Base-by-base conservation (phyloP, 2,113 vertebrate species). In the Myodes glareolus region DNA sequence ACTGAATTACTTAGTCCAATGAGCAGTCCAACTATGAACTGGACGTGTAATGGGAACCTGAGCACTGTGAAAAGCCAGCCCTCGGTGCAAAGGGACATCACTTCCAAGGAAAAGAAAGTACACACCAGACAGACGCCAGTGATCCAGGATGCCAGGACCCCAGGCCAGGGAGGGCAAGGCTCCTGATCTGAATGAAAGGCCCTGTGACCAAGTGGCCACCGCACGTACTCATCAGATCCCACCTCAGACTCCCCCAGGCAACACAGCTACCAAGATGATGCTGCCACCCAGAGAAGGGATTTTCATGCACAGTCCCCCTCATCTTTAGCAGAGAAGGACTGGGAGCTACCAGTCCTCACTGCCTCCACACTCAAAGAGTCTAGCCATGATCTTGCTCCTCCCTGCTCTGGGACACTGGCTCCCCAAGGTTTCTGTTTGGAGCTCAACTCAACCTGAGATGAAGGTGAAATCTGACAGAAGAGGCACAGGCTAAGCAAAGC, bases 171-270 rank as follows among this genome's bases (percentile, higher is more conserved):
- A 0, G 2, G 10, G 33, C 72, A 10, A 3, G 7, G 21, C 47
- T 29, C 67, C 90, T 9, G 7, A 27, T 27, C 31, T 4, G 7
- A 55, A 63, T 4, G 7, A 55, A 63, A 39, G 0, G 17, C 55
- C 70, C 31, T 67, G 65, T 29, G 27, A 4, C 14, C 7, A 2
- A 33, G 2, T 0, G 67, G 68, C 58, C 19, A 7, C 73, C 47
- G 45, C 82, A 31, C 39, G 29, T 13, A 39, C 13, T 0, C 1
- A 17, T 0, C 55, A 39, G 36, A 61, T 0, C 50, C 58, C 65
- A 39, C 8, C 0, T 0, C 0, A 3, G 33, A 42, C 67, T 52
- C 42, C 42, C 76, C 68, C 1, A 2, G 1, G 14, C 1, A 4
- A 8, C 0, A 27, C 27, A 21, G 7, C 82, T 16, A 9, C 80